Evolutionary conservation across 2,113 vertebrate species (phyloP).

Genomic region (Laterallus jamaicensis): DNA sequence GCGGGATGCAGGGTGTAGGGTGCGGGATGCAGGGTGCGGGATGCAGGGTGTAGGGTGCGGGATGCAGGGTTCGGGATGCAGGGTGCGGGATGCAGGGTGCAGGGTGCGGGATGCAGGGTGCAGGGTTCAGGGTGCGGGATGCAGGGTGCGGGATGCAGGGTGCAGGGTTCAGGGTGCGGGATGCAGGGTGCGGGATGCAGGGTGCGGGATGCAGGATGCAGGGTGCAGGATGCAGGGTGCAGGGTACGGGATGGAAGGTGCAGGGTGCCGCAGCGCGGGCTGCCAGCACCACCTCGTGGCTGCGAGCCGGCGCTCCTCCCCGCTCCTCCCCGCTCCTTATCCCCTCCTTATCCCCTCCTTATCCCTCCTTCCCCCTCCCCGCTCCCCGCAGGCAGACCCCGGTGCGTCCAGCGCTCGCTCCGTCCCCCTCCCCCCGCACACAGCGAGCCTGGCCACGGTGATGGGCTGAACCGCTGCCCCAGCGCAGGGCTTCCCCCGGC

Average conservation of each 20-base stretch:
- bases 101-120: background rate
- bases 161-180: background rate
- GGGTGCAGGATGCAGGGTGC: background rate
- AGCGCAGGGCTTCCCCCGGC: background rate
- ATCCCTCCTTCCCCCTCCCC: no score
- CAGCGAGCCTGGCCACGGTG: background rate
- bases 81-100: no score
- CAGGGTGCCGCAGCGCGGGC: background rate
- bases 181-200: no score
- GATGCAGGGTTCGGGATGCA: no score
- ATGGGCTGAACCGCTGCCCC: background rate
- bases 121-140: background rate
- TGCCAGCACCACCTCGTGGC: background rate
- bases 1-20: no score
- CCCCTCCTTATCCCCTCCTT: no score
- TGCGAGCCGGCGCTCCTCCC: background rate
- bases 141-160: background rate
- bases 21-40: no score
- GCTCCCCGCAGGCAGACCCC: background rate
- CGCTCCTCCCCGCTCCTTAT: background rate
- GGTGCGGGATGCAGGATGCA: background rate
- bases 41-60: accelerated
- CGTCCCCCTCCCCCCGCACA: background rate
- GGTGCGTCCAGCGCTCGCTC: background rate
- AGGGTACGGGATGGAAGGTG: accelerated